These are phyloP conservation scores for Platalea minor DNA, from an alignment of 2,797 vertebrate species.

Conservation along the genomic window DNA sequence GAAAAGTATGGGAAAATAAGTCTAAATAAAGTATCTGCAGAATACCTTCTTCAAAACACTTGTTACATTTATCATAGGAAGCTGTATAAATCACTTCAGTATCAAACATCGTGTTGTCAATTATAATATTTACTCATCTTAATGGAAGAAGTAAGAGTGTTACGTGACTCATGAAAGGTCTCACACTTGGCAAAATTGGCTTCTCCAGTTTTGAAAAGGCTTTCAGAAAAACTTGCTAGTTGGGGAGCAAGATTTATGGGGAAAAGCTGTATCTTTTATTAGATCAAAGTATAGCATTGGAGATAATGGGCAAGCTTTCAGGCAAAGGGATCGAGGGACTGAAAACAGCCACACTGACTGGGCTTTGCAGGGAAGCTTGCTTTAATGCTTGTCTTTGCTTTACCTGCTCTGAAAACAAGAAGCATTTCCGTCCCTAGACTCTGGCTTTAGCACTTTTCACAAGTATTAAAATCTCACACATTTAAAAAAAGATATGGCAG, in stretches of 20 bases:
- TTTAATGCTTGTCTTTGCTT: background rate
- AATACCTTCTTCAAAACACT: background rate
- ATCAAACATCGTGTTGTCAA: background rate
- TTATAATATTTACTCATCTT: background rate
- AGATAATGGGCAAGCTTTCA: background rate
- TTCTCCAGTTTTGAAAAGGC: background rate
- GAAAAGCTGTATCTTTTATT: background rate
- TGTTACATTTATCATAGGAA: background rate
- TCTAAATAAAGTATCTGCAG: background rate
- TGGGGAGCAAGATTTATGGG: background rate
- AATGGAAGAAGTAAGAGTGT: background rate
- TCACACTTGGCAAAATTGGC: background rate
- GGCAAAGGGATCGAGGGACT: background rate
- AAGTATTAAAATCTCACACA: slow-evolving; percentile 26
- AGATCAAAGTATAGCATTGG: background rate
- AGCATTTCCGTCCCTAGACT: background rate
- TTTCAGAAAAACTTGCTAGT: background rate
- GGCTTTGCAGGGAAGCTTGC: background rate
- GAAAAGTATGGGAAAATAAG: background rate
- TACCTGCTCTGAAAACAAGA: background rate
- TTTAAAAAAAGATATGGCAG: slow-evolving; percentile 31
- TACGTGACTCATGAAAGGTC: background rate
- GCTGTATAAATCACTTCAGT: background rate
- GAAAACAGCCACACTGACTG: background rate
- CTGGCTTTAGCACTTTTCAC: slow-evolving; percentile 23